Conservation (phyloP, 1,140 invertebrate genomes). For the Drosophila sproati region DNA sequence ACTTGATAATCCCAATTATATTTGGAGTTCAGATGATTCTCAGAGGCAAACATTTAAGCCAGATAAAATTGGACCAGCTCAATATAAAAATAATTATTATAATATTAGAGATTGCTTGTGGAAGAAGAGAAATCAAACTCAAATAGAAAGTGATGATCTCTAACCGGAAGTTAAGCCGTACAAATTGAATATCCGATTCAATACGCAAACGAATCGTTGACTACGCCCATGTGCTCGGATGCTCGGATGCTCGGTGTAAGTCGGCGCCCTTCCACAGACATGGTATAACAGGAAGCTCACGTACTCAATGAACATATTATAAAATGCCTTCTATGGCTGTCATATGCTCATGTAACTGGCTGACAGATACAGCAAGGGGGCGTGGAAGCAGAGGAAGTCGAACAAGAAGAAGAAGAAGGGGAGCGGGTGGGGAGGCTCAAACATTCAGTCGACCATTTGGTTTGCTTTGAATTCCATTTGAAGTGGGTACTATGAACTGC, state of each 20-base stretch:
- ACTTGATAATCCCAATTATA: too few relatives aligned
- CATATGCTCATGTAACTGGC: conserved; percentile 76
- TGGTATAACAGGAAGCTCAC: conserved; percentile 56
- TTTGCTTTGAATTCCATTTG: conserved; percentile 66
- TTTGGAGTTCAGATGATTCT: too few relatives aligned
- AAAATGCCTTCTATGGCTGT: conserved; percentile 73
- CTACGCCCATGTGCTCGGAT: conserved; percentile 4
- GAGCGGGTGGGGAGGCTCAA: conserved; percentile 22
- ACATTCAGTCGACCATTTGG: conserved; percentile 49
- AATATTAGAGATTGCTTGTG: too few relatives aligned
- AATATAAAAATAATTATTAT: too few relatives aligned
- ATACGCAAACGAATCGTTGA: neutral
- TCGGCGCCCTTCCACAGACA: neutral
- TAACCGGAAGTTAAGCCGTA: neutral
- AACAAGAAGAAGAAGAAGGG: conserved; percentile 2
- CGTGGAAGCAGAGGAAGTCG: conserved; percentile 24
- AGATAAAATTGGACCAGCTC: too few relatives aligned
- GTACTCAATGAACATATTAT: conserved; percentile 73
- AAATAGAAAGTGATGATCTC: neutral
- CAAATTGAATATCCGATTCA: neutral
- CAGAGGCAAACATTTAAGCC: too few relatives aligned
- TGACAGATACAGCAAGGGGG: conserved; percentile 24
- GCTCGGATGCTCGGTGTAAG: neutral
- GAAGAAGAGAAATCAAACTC: neutral
- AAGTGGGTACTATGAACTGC: conserved; percentile 54